A percentile compares a stretch with the other conserved stretches of the same genome.
These are phyloP conservation scores for Catharus ustulatus DNA, from an alignment of 2,797 vertebrate genomes.

Conservation along the genomic window DNA sequence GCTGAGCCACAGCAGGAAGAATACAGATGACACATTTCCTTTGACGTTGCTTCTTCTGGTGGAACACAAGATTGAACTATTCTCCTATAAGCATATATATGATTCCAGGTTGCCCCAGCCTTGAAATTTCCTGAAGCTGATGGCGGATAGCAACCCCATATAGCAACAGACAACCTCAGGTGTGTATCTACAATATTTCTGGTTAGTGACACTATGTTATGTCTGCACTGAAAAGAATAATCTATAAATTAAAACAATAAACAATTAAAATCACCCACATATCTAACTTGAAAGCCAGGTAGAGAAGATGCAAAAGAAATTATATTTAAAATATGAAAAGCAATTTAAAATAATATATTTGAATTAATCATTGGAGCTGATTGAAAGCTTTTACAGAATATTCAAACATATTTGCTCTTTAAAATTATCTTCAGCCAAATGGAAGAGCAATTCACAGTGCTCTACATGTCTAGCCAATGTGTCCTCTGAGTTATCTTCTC, in stretches of 20 bases:
- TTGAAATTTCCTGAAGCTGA: background rate
- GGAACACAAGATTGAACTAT: background rate
- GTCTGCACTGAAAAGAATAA: background rate
- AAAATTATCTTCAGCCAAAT: constrained; percentile 23
- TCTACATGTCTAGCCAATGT: constrained; percentile 60
- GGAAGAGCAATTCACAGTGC: constrained; percentile 34
- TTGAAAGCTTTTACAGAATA: constrained; percentile 74
- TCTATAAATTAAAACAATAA: background rate
- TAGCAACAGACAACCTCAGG: background rate
- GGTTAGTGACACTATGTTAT: background rate
- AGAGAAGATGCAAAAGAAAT: background rate
- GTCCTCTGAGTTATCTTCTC: constrained; percentile 62
- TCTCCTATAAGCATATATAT: background rate
- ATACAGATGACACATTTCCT: background rate
- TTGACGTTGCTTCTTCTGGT: background rate
- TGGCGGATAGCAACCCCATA: background rate
- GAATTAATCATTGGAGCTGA: constrained; percentile 82
- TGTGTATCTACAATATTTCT: background rate
- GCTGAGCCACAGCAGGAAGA: background rate
- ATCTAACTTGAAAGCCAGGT: constrained; percentile 54
- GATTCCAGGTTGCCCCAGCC: background rate
- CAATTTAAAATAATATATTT: constrained; percentile 75
- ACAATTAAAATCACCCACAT: background rate
- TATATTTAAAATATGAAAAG: background rate
- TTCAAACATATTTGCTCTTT: constrained; percentile 6